Evolutionary conservation across 2,797 vertebrate species (phyloP).

Genomic region (Varecia variegata): DNA sequence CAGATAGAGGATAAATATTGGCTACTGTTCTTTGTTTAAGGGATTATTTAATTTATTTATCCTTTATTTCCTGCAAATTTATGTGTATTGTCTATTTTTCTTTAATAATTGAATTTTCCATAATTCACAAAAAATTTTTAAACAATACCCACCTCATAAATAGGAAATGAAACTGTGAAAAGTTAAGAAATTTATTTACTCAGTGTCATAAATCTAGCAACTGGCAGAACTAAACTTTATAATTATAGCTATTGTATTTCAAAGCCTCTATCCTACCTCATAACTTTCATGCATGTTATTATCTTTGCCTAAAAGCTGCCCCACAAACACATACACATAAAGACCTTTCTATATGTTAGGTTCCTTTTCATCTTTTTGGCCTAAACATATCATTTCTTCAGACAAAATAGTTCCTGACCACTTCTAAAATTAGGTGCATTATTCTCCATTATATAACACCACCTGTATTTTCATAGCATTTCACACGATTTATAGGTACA

Average conservation of each 20-base stretch:
- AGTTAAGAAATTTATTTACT: no score
- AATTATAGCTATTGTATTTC: no score
- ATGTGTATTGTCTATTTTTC: not conserved
- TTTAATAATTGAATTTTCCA: not conserved
- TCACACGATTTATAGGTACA: not conserved
- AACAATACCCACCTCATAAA: no score
- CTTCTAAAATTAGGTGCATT: not conserved
- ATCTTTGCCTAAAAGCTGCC: not conserved
- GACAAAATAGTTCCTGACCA: not conserved
- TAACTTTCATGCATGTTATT: not conserved
- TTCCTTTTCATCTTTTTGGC: not conserved
- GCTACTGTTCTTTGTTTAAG: not conserved
- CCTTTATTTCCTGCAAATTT: not conserved
- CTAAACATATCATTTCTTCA: not conserved
- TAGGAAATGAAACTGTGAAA: no score
- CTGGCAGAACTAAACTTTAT: no score
- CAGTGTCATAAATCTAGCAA: no score
- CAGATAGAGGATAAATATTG: not conserved
- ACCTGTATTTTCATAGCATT: not conserved
- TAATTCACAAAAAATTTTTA: not conserved
- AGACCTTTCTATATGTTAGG: not conserved
- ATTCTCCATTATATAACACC: not conserved
- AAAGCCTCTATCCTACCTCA: not conserved
- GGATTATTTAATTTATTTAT: not conserved
- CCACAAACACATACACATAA: not conserved